Conservation (phyloP, 2,888 invertebrate genomes). For the Trichogramma dendrolimi region DNA sequence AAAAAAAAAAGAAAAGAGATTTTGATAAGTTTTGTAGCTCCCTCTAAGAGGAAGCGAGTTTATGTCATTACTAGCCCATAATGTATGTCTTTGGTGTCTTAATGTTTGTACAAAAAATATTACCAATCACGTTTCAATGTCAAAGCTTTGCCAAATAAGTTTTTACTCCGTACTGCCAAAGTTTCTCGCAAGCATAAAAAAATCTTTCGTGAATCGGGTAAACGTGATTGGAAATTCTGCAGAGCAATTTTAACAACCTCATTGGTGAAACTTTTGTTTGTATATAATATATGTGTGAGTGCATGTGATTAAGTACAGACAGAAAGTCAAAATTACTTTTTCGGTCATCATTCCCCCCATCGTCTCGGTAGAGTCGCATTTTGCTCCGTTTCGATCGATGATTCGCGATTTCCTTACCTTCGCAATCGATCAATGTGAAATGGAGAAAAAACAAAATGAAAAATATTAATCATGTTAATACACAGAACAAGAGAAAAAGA, state of each 20-base stretch:
- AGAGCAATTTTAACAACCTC: no score
- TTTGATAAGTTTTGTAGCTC: no score
- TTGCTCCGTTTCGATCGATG: slow-evolving; percentile 32
- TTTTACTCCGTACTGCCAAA: no score
- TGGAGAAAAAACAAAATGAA: slow-evolving; percentile 19
- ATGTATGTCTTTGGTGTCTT: no score
- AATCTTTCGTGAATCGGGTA: no score
- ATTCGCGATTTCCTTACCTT: slow-evolving; percentile 36
- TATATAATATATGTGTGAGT: slow-evolving; percentile 22
- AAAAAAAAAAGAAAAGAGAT: not conserved
- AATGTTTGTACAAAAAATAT: no score
- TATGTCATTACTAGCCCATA: no score
- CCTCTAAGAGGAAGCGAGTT: no score
- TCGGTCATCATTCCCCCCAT: slow-evolving; percentile 43
- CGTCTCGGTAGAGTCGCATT: slow-evolving; percentile 34
- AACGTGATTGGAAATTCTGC: no score
- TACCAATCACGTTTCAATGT: no score
- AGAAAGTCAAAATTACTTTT: slow-evolving; percentile 41
- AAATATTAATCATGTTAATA: slow-evolving; percentile 27
- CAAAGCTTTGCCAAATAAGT: no score
- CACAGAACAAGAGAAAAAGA: slow-evolving; percentile 18
- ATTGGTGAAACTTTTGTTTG: not conserved
- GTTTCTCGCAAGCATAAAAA: no score
- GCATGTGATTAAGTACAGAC: slow-evolving; percentile 22
- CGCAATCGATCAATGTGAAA: slow-evolving; percentile 18